Percentiles rank a stretch among this genome's conserved stretches.
These are phyloP conservation scores for Clanis bilineata DNA, from an alignment of 2,888 invertebrate genomes.

Conservation along the genomic window DNA sequence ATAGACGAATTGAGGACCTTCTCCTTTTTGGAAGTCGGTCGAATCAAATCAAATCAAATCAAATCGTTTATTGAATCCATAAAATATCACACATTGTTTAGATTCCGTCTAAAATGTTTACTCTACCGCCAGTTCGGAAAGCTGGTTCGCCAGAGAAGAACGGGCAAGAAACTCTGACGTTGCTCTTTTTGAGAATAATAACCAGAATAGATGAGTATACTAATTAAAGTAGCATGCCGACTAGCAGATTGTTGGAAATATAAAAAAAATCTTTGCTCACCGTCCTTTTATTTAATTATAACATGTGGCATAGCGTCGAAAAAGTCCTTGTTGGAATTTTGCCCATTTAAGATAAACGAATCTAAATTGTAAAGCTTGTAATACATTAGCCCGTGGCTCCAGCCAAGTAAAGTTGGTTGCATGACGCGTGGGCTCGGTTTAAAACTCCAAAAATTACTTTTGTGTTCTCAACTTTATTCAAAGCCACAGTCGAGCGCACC, in stretches of 20 bases:
- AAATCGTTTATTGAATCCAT: too few relatives aligned
- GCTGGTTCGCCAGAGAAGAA: too few relatives aligned
- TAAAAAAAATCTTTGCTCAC: neutral
- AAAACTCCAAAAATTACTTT: neutral
- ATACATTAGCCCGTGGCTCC: neutral
- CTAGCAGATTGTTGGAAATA: neutral
- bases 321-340: slow-evolving; percentile 10
- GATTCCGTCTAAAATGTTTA: too few relatives aligned
- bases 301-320: neutral
- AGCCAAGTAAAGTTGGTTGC: neutral
- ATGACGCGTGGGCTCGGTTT: neutral
- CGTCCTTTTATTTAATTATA: slow-evolving; percentile 4
- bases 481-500: neutral
- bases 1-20: too few relatives aligned
- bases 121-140: too few relatives aligned
- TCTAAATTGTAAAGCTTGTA: neutral
- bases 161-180: too few relatives aligned
- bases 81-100: too few relatives aligned
- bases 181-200: too few relatives aligned
- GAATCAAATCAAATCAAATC: too few relatives aligned
- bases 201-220: too few relatives aligned
- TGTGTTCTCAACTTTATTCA: neutral
- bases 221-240: neutral
- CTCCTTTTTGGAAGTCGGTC: too few relatives aligned
- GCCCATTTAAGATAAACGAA: slow-evolving; percentile 7